Percentiles rank a stretch among this genome's conserved stretches.
Evolutionary conservation across 1,140 invertebrate species (phyloP).

Genomic region (Drosophila gunungcola): DNA sequence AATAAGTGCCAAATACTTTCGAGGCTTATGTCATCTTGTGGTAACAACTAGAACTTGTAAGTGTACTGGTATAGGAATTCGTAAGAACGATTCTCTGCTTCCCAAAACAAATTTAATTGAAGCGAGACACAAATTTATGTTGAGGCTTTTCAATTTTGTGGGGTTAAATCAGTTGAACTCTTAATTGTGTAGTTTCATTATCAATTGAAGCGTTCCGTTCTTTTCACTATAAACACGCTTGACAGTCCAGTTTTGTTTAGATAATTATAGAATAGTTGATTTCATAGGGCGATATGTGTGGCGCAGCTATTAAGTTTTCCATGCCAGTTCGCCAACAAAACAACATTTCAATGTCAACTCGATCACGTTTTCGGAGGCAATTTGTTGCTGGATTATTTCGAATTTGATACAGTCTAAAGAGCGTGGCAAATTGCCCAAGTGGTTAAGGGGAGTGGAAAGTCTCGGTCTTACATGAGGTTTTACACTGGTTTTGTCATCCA

Average conservation of each 20-base stretch:
- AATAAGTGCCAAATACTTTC: slow-evolving; percentile 47
- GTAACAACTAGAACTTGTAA: background rate
- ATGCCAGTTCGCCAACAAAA: slow-evolving; percentile 48
- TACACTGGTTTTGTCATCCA: slow-evolving; percentile 63
- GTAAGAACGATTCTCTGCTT: background rate
- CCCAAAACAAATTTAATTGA: slow-evolving; percentile 8
- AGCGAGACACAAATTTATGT: slow-evolving; percentile 32
- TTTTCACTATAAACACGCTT: slow-evolving; percentile 21
- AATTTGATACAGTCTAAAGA: slow-evolving; percentile 76
- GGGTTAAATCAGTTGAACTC: slow-evolving; percentile 73
- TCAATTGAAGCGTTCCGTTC: slow-evolving; percentile 65
- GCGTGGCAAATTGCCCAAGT: slow-evolving; percentile 70
- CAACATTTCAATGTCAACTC: slow-evolving; percentile 72
- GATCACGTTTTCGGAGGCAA: slow-evolving; percentile 71
- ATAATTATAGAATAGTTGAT: slow-evolving; percentile 29
- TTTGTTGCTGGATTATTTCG: slow-evolving; percentile 61
- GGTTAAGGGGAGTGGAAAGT: slow-evolving; percentile 10
- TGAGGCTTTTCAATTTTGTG: slow-evolving; percentile 57
- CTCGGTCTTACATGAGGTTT: slow-evolving; percentile 36
- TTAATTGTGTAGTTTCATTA: slow-evolving; percentile 71
- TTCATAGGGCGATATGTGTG: slow-evolving; percentile 45
- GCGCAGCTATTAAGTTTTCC: slow-evolving; percentile 41
- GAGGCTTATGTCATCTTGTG: slow-evolving; percentile 56
- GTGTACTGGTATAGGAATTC: slow-evolving; percentile 3
- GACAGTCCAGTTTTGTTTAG: slow-evolving; percentile 19